Evolutionary conservation across 2,113 vertebrate species (phyloP).

Genomic region (Amia ocellicauda): DNA sequence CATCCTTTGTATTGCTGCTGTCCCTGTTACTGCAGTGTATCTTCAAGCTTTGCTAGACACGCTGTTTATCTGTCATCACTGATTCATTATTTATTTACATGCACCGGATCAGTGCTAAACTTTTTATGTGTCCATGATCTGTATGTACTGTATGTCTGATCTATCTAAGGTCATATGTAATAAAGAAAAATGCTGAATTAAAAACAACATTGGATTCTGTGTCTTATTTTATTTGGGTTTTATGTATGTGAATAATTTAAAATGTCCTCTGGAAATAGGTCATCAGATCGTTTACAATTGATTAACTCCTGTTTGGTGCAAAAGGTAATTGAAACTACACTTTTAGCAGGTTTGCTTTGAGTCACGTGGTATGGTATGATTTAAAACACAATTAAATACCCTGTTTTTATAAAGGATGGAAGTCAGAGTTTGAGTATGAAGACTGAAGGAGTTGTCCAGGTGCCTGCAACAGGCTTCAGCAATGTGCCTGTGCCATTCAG

Average conservation of each 20-base stretch:
- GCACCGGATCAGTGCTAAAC: constrained; percentile 18
- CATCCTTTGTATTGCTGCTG: not conserved
- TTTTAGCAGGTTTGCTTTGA: too few species aligned
- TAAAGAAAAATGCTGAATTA: constrained; percentile 39
- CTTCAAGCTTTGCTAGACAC: not conserved
- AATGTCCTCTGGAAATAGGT: not conserved
- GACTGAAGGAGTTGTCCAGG: too few species aligned
- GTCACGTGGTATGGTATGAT: too few species aligned
- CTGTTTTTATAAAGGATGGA: too few species aligned
- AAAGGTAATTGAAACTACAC: too few species aligned
- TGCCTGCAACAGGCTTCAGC: too few species aligned
- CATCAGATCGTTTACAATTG: too few species aligned
- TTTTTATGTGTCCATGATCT: constrained; percentile 41
- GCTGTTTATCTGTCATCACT: not conserved
- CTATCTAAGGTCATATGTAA: constrained; percentile 36
- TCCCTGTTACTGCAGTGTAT: not conserved
- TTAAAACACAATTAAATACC: too few species aligned
- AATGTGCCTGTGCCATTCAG: too few species aligned
- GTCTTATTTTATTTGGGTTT: not conserved
- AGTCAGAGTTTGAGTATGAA: too few species aligned
- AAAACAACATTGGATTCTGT: not conserved
- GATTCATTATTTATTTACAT: constrained; percentile 23
- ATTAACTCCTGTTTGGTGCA: too few species aligned
- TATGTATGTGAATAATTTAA: not conserved
- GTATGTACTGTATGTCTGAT: constrained; percentile 40